Evolutionary conservation across 2,113 vertebrate genomes (phyloP).

Genomic region (Pantherophis guttatus): DNA sequence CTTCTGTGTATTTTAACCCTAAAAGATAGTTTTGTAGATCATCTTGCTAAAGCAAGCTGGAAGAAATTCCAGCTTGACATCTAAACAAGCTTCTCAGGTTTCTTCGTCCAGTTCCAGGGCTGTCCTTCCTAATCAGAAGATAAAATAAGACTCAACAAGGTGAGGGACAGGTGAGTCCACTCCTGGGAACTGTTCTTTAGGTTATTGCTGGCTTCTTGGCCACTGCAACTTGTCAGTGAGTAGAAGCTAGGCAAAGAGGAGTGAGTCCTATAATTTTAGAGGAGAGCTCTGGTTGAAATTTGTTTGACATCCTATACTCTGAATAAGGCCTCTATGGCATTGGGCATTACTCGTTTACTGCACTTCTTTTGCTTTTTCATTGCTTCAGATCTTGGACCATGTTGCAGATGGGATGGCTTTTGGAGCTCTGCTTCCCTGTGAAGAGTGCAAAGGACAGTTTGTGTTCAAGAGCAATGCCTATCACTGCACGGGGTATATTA

Average conservation of each 20-base stretch:
- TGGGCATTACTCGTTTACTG: background rate
- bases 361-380: conserved; percentile 16
- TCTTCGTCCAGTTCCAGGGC: background rate
- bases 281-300: background rate
- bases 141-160: background rate
- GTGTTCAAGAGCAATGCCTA: conserved; percentile 91
- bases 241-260: background rate
- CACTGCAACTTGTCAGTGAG: background rate
- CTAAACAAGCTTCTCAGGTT: background rate
- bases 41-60: background rate
- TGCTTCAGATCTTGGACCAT: conserved; percentile 84
- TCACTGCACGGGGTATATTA: conserved; percentile 90
- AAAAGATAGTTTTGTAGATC: background rate
- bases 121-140: background rate
- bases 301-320: background rate
- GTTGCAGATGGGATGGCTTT: conserved; percentile 90
- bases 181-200: background rate
- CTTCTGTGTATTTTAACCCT: accelerated
- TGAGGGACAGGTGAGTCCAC: background rate
- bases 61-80: background rate
- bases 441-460: conserved; percentile 87
- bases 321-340: background rate
- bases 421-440: conserved; percentile 85
- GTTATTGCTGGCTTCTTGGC: background rate
- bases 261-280: background rate